Evolutionary conservation across 2,888 invertebrate species (phyloP), one percentile per base, ranked within the genome.

Genomic region (Xestia rhomboidea): DNA sequence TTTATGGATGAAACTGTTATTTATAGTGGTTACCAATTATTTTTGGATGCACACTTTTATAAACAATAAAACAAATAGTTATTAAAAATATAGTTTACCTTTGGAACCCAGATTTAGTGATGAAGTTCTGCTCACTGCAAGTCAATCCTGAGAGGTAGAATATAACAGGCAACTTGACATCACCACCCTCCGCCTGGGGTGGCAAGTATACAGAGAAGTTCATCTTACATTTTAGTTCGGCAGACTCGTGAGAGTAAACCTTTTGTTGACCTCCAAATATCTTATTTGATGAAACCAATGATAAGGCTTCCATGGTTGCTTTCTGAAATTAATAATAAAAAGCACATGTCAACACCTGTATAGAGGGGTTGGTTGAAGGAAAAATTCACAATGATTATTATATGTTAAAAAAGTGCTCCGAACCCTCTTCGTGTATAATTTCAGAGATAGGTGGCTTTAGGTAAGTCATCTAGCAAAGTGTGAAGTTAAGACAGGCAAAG

Each of bases 21-120:
- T 18, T 8, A 1, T 60, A 30, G 60, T 60, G 18, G 4, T 34
- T 34, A 2, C 10, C 8, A 8, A 30, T n/a, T 54, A 11, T 54
- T n/a, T 13, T 54, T 54, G n/a, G 13, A n/a, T 13, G 5, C 54
- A 13, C 13, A 51, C 24, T 10, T 24, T 1, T 0, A 11, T 0
- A 11, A n/a, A 54, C 24, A n/a, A 51, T 51, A 24, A 66, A 18
- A 46, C 4, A 72, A 71, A 24, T 13, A 11, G 10, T 18, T 11
- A 46, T 34, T 57, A 8, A 18, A 38, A 27, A 78, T 38, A 10
- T 8, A 27, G 70, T 27, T 83, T 92, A 97, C 95, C 97, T 97
- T 96, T 99, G 99, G 82, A 98, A 98, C n/a, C 99, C 99, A 67
- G 99, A 98, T 95, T 99, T 99, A 71, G 98, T 98, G 83, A 99